Evolutionary conservation across 2,113 vertebrate genomes (phyloP).

Genomic region (Phaethon lepturus): DNA sequence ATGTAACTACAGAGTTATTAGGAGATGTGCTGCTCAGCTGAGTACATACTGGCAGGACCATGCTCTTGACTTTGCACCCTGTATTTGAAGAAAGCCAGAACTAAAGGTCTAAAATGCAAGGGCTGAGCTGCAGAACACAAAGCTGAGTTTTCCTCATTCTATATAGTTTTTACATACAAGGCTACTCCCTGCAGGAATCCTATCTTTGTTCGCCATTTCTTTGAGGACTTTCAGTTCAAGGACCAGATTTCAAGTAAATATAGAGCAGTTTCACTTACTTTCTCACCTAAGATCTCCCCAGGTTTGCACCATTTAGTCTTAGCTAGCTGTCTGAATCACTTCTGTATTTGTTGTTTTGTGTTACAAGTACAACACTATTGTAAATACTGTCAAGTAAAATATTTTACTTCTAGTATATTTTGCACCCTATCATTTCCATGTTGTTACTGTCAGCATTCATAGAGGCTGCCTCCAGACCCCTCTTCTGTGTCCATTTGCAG

Average conservation of each 20-base stretch:
- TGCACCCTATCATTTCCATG: neutral
- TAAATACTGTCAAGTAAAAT: neutral
- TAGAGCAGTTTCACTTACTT: neutral
- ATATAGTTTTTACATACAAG: neutral
- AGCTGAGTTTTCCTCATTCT: neutral
- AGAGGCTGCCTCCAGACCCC: neutral
- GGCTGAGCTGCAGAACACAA: neutral
- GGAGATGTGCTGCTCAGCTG: neutral
- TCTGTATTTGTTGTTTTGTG: neutral
- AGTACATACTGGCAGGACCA: neutral
- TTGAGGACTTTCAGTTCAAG: neutral
- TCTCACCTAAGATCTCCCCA: neutral
- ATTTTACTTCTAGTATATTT: neutral
- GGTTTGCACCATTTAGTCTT: neutral
- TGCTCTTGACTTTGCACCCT: neutral
- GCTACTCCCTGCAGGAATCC: neutral
- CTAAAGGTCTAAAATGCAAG: neutral
- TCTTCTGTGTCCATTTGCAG: neutral
- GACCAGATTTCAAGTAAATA: neutral
- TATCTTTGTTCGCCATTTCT: neutral
- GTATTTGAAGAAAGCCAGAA: neutral
- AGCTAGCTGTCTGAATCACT: neutral
- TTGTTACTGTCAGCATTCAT: neutral
- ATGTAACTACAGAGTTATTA: neutral
- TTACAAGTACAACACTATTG: neutral